Percentiles rank a stretch among this genome's conserved stretches.
Conservation (phyloP, 2,888 invertebrate species). For the Sinohyriopsis cumingii region DNA sequence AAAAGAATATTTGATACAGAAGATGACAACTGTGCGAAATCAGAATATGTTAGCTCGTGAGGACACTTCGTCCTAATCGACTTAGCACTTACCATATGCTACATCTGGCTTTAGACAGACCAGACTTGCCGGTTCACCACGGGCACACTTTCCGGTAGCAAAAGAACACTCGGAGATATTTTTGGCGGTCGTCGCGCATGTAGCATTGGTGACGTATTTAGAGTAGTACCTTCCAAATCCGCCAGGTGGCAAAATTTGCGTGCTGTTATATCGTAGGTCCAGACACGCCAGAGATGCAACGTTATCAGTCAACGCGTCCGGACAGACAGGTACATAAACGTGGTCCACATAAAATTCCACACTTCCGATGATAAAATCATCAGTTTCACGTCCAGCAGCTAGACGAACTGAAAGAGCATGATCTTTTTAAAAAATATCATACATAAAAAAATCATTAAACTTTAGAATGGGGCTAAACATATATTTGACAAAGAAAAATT, state of each 20-base stretch:
- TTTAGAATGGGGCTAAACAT: too few relatives aligned
- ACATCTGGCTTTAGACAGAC: slow-evolving; percentile 23
- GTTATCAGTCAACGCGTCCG: slow-evolving; percentile 60
- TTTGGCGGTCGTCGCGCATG: slow-evolving; percentile 29
- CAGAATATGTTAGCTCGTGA: too few relatives aligned
- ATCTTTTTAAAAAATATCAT: too few relatives aligned
- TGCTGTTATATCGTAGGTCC: slow-evolving; percentile 43
- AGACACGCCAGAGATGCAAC: slow-evolving; percentile 54
- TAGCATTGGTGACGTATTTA: slow-evolving; percentile 13
- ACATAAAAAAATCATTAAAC: too few relatives aligned
- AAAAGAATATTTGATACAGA: too few relatives aligned
- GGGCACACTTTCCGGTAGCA: slow-evolving; percentile 21
- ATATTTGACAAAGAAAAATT: too few relatives aligned
- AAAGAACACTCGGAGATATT: slow-evolving; percentile 31
- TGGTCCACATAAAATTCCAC: slow-evolving; percentile 81
- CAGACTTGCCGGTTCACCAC: slow-evolving; percentile 26
- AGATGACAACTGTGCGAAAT: too few relatives aligned
- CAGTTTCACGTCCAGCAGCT: slow-evolving; percentile 12
- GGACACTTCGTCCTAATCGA: too few relatives aligned
- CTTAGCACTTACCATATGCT: slow-evolving; percentile 13
- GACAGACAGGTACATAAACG: slow-evolving; percentile 85
- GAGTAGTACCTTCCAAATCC: slow-evolving; percentile 23
- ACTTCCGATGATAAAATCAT: slow-evolving; percentile 74
- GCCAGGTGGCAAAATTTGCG: slow-evolving; percentile 34
- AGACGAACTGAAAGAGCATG: slow-evolving; percentile 24